phyloP scores from a whole-genome alignment of 2,888 invertebrate genomes.

The Apamea epomidion region DNA sequence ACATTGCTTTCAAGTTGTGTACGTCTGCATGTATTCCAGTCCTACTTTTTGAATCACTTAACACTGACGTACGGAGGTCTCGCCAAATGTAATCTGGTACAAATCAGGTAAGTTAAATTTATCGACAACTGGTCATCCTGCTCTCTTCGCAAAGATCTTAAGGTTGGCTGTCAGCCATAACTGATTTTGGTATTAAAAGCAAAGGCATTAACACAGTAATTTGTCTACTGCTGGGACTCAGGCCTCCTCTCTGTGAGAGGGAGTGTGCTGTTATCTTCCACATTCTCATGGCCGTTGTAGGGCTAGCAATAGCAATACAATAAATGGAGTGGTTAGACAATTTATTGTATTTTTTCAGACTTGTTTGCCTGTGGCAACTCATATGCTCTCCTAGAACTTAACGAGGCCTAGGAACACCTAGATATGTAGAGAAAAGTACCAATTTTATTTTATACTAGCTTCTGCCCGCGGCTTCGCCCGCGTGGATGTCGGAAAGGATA shows the following conservation, averaged over 20 bases:
- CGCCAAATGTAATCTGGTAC: not conserved
- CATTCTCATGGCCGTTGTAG: not conserved
- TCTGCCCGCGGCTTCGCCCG: too few species aligned
- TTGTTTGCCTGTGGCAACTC: not conserved
- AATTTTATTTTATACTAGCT: not conserved
- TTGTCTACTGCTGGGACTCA: not conserved
- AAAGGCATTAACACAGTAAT: not conserved
- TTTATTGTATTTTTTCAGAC: conserved; percentile 11
- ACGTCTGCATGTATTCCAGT: not conserved
- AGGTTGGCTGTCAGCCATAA: not conserved
- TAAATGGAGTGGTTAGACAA: conserved; percentile 10
- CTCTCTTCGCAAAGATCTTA: not conserved
- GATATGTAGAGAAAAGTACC: not conserved
- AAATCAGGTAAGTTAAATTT: conserved; percentile 16
- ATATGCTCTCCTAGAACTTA: not conserved
- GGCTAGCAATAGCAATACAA: not conserved
- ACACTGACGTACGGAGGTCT: not conserved
- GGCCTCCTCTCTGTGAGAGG: not conserved
- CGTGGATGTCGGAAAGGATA: too few species aligned
- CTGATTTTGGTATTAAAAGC: not conserved
- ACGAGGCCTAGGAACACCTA: not conserved
- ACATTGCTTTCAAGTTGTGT: not conserved
- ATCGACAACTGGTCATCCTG: not conserved
- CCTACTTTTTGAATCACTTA: not conserved
- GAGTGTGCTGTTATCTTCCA: not conserved